Conservation (phyloP, 2,888 invertebrate species). For the Netelia inedita region DNA sequence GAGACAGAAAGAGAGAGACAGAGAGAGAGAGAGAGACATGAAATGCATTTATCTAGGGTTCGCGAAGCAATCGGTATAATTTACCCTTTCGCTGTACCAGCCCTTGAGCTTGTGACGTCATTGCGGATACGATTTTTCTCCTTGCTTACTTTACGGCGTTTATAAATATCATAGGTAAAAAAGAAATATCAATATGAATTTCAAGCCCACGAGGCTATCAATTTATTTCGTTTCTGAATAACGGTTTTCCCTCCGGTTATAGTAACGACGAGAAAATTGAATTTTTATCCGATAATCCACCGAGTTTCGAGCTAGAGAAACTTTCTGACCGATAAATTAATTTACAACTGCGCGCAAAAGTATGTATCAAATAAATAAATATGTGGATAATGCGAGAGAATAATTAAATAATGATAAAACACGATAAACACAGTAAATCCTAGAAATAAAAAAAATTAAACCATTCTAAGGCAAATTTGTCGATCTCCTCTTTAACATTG, state of each 20-base stretch:
- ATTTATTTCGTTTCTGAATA: conserved; percentile 46
- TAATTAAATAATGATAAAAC: neutral
- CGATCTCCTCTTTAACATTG: no score
- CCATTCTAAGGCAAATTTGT: neutral
- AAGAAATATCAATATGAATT: conserved; percentile 12
- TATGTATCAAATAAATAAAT: neutral
- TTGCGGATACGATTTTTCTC: conserved; percentile 17
- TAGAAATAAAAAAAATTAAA: neutral
- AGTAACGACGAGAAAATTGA: conserved; percentile 18
- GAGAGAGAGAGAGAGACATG: neutral
- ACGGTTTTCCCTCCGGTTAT: neutral
- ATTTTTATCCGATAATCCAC: conserved; percentile 26
- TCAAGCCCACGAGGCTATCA: conserved; percentile 10
- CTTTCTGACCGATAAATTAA: neutral
- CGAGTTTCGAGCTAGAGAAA: neutral
- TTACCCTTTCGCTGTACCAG: conserved; percentile 18
- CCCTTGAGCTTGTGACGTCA: conserved; percentile 56
- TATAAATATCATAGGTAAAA: conserved; percentile 18
- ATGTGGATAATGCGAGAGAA: neutral
- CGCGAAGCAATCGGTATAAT: conserved; percentile 15
- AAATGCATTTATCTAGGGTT: conserved; percentile 61
- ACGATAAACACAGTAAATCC: neutral
- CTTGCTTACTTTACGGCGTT: conserved; percentile 31
- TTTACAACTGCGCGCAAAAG: neutral
- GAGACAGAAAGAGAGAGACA: conserved; percentile 3